Conservation (phyloP, 2,113 vertebrate genomes). For the Sylvietta virens region DNA sequence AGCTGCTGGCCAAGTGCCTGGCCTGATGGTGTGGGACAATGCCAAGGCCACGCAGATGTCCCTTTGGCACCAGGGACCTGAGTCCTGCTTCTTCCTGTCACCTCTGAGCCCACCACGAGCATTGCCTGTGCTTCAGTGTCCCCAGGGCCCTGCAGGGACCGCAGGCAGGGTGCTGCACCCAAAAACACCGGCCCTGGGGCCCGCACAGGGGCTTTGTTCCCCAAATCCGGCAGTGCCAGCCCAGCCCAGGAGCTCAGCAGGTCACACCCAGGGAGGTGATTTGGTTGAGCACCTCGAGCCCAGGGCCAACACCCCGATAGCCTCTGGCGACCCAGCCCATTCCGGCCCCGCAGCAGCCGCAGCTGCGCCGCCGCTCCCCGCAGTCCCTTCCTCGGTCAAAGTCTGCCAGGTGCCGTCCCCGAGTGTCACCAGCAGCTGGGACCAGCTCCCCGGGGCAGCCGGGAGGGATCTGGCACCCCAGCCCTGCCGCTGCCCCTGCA, state of each 20-base stretch:
- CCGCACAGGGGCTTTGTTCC: not conserved
- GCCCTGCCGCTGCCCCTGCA: not conserved
- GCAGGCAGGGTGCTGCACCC: not conserved
- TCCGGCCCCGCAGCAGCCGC: not conserved
- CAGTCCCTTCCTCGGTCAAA: not conserved
- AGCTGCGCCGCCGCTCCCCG: not conserved
- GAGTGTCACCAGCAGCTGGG: not conserved
- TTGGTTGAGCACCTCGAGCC: not conserved
- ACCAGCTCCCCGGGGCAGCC: not conserved
- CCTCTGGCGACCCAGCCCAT: not conserved
- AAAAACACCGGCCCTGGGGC: not conserved
- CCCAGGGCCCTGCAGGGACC: not conserved
- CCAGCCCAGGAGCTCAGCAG: not conserved
- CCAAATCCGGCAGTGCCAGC: not conserved
- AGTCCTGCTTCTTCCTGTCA: not conserved
- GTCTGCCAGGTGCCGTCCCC: not conserved
- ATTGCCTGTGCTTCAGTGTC: not conserved
- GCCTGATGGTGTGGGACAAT: not conserved
- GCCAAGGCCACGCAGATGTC: not conserved
- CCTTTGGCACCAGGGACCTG: not conserved
- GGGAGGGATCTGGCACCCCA: not conserved
- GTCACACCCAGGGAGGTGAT: not conserved
- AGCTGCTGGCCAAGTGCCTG: not conserved
- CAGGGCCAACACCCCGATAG: not conserved
- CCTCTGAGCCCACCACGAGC: not conserved